phyloP scores from a whole-genome alignment of 2,888 invertebrate species.

The Leucania comma region DNA sequence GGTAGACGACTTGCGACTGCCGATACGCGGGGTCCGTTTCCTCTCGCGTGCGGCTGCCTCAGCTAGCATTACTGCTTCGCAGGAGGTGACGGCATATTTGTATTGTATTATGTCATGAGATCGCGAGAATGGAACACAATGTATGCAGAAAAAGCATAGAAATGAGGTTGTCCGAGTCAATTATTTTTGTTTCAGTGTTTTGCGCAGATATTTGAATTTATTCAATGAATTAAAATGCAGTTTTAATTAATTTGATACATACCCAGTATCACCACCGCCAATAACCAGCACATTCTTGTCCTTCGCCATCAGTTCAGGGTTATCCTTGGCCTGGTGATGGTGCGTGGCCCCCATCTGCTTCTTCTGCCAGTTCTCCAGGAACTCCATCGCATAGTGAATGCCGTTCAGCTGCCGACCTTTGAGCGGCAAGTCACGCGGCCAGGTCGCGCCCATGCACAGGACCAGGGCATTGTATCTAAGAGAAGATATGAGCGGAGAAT shows the following conservation, averaged over 20 bases:
- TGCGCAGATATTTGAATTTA: too few species aligned
- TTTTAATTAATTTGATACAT: conserved; percentile 37
- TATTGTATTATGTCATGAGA: too few species aligned
- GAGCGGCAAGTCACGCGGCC: conserved; percentile 97
- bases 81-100: too few species aligned
- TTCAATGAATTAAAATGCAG: too few species aligned
- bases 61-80: too few species aligned
- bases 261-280: conserved; percentile 96
- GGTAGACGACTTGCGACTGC: too few species aligned
- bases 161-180: too few species aligned
- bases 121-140: too few species aligned
- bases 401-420: conserved; percentile 97
- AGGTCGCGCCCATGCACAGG: conserved; percentile 98
- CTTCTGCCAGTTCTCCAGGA: conserved; percentile 99
- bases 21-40: too few species aligned
- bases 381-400: conserved; percentile 99
- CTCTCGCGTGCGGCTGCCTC: too few species aligned
- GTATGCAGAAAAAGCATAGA: too few species aligned
- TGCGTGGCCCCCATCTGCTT: conserved; percentile 94
- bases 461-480: conserved; percentile 95
- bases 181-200: too few species aligned
- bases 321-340: conserved; percentile 75
- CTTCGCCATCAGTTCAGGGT: conserved; percentile 94
- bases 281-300: conserved; percentile 98
- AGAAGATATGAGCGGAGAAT: neutral